These are phyloP conservation scores for Acanthopleura granulata DNA, from an alignment of 2,888 invertebrate species.

Conservation along the genomic window DNA sequence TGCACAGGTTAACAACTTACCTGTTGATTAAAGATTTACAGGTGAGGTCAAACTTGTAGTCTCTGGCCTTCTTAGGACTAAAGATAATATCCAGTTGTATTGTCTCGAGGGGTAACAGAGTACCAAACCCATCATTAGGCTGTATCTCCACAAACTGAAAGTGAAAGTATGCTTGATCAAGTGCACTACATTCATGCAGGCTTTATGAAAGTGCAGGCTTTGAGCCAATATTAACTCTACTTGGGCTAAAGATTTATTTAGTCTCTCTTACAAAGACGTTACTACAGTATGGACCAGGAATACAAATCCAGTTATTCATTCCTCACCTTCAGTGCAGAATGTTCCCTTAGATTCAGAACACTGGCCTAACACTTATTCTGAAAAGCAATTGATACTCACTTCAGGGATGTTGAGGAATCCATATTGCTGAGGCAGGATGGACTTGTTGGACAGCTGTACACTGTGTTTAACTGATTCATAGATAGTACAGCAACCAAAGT, in stretches of 20 bases:
- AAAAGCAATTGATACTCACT: conserved; percentile 49
- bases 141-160: conserved; percentile 68
- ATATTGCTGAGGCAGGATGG: conserved; percentile 68
- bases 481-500: conserved; percentile 68
- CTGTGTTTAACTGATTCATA: conserved; percentile 63
- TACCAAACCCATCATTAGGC: conserved; percentile 70
- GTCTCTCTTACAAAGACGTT: too few relatives aligned
- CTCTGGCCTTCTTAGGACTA: conserved; percentile 64
- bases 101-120: conserved; percentile 66
- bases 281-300: too few relatives aligned
- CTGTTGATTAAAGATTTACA: conserved; percentile 69
- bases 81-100: conserved; percentile 68
- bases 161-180: background rate
- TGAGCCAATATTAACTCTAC: too few relatives aligned
- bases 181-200: background rate
- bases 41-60: conserved; percentile 66
- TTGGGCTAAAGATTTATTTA: too few relatives aligned
- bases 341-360: too few relatives aligned
- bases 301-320: too few relatives aligned
- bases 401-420: conserved; percentile 68
- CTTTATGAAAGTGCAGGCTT: too few relatives aligned
- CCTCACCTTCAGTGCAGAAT: too few relatives aligned
- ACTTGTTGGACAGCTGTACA: conserved; percentile 65
- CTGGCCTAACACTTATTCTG: too few relatives aligned
- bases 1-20: too few relatives aligned